Percentiles rank a stretch among this genome's conserved stretches.
Evolutionary conservation across 2,888 invertebrate genomes (phyloP).

Genomic region (Zootermopsis nevadensis): DNA sequence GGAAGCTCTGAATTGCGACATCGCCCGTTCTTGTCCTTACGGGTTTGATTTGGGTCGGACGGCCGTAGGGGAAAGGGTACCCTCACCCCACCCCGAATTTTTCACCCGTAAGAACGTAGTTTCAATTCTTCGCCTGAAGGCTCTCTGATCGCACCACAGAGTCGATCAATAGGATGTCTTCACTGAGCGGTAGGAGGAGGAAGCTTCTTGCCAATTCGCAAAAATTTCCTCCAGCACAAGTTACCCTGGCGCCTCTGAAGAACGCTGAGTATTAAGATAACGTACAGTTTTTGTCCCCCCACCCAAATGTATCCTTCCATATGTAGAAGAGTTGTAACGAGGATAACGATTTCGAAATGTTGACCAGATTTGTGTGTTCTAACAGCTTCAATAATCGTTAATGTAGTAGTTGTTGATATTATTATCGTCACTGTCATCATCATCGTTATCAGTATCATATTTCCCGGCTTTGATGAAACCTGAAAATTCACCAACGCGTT

Average conservation of each 20-base stretch:
- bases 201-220: constrained; percentile 4
- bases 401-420: too few relatives aligned
- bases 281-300: neutral
- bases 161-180: constrained; percentile 17
- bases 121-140: constrained; percentile 24
- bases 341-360: too few relatives aligned
- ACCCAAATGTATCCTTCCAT: neutral
- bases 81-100: neutral
- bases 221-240: neutral
- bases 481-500: too few relatives aligned
- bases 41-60: neutral
- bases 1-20: neutral
- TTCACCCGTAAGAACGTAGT: constrained; percentile 6
- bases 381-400: too few relatives aligned
- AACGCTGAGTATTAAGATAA: neutral
- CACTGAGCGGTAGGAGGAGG: neutral
- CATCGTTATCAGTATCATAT: too few relatives aligned
- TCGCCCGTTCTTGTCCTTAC: neutral
- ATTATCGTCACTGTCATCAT: too few relatives aligned
- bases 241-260: neutral
- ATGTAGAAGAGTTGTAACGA: too few relatives aligned
- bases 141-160: constrained; percentile 17
- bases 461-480: too few relatives aligned
- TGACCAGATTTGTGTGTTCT: too few relatives aligned
- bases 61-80: too few relatives aligned